Base-by-base conservation (phyloP, 2,113 vertebrate species). In the Hippocampus guttulatus region DNA sequence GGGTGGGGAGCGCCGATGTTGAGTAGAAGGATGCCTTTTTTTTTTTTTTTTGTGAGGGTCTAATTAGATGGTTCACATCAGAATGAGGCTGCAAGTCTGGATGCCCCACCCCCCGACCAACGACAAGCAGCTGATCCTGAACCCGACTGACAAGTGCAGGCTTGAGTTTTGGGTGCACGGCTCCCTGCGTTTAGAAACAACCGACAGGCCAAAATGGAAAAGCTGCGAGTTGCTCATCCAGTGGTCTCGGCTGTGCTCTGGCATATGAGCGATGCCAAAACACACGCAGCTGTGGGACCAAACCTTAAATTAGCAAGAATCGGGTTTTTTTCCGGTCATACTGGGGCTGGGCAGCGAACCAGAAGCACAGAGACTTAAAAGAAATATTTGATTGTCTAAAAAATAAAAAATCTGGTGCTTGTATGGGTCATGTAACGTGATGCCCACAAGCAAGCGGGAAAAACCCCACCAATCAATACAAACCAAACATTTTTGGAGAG, bases 291-390 rank as follows among this genome's bases (percentile, higher is more conserved):
- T 23, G 7, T 40, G 43, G 57, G 70, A 76, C 15, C 57, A 49
- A 87, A 78, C 61, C 82, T 52, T 9, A 61, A 84, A 86, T 79
- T 67, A 85, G 40, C 69, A 65, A 8, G 67, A 43, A 67, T 68
- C 30, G 30, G 30, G 30, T 76, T 67, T 65, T 20, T 41, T 69
- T 27, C 72, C 43, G 67, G 58, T n/a, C 23, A 80, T 55, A 16
- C 47, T 71, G 65, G 23, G 64, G 41, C 57, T 10, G 14, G 27
- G 14, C 25, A 2, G 25, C 2, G 6, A 15, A 60, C 25, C 23
- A 27, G 25, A 30, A 60, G 14, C 5, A 27, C 9, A 55, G 11
- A 55, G 3, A 52, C 18, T 52, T 21, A 52, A 52, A 21, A 51
- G 5, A 18, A 16, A 52, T 21, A 52, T 52, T 52, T 52, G 8